These are phyloP conservation scores for Drosophila incognita DNA, from an alignment of 2,888 invertebrate genomes.

Conservation along the genomic window DNA sequence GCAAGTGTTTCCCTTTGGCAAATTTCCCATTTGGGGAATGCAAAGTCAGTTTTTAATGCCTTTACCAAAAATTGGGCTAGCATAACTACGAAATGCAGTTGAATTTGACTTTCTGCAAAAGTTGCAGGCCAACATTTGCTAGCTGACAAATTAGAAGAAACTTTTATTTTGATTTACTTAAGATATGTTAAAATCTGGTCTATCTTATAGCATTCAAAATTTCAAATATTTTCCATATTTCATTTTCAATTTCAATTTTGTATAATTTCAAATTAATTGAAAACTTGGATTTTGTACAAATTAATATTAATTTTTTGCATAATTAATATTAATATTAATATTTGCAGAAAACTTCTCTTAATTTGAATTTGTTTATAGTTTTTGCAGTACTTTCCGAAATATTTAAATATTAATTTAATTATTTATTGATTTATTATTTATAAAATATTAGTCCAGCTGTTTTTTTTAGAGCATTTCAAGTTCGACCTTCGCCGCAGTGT, in stretches of 20 bases:
- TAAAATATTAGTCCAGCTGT: background rate
- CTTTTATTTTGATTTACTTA: background rate
- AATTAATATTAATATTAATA: no score
- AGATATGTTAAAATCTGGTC: background rate
- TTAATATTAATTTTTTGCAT: no score
- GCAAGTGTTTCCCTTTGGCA: background rate
- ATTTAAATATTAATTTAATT: background rate
- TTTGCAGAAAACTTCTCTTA: background rate
- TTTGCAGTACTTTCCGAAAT: background rate
- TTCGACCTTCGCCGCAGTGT: background rate
- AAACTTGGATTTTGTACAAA: no score
- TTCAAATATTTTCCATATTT: background rate
- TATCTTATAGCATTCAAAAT: background rate
- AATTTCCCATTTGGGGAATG: constrained; percentile 12
- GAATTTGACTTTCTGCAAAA: background rate
- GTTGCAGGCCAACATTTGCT: background rate
- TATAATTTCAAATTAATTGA: background rate
- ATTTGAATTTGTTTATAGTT: background rate
- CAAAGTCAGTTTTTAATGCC: constrained; percentile 28
- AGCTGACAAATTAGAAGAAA: constrained; percentile 1
- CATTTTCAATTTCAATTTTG: background rate
- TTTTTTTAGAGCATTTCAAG: background rate
- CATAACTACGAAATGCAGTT: constrained; percentile 4
- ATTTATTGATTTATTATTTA: background rate
- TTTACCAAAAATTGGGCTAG: background rate